Evolutionary conservation across 2,113 vertebrate genomes (phyloP), one percentile per base, ranked within the genome.

Genomic region (Ploceus nigricollis): DNA sequence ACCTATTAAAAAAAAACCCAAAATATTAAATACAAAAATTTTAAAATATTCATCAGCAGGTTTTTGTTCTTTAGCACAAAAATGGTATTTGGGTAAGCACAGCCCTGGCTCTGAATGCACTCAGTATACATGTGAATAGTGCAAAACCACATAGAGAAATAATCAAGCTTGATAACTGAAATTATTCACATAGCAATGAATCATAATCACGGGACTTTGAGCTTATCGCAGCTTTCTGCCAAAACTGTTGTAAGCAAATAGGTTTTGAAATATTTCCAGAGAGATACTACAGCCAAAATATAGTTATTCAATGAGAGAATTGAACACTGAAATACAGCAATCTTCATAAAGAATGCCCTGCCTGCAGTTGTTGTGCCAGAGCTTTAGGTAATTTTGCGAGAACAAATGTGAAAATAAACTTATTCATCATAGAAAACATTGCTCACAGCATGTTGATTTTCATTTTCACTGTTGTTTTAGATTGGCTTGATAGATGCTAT

Each of bases 101-200:
- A 39, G 23, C 6, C 33, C 53, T 65, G n/a, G 9, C 31, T 83
- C 60, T 63, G 30, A 65, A 58, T 28, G 39, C 21, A 39, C 33
- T 60, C 39, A 50, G 18, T 33, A 37, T 40, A 42, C 23, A 12
- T 5, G 13, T 54, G 27, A 73, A 63, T 25, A 58, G 18, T 23
- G 30, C 48, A 88, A 89, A 95, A 42, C 21, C 56, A 54, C 7
- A 12, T 0, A 51, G 33, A 90, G 24, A 45, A 73, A 54, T 37
- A 88, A 92, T 87, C 45, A 82, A 89, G 71, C 28, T 18, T 86
- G 54, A 72, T 88, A 69, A 69, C 33, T 27, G n/a, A 51, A 92
- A 81, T 65, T 95, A 58, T 66, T 92, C 58, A 44, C 39, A 58
- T 13, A 78, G 47, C 78, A 95, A 75, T 90, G 39, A 94, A 83